Conservation (phyloP, 2,113 vertebrate species). For the Malurus alboscapulatus region DNA sequence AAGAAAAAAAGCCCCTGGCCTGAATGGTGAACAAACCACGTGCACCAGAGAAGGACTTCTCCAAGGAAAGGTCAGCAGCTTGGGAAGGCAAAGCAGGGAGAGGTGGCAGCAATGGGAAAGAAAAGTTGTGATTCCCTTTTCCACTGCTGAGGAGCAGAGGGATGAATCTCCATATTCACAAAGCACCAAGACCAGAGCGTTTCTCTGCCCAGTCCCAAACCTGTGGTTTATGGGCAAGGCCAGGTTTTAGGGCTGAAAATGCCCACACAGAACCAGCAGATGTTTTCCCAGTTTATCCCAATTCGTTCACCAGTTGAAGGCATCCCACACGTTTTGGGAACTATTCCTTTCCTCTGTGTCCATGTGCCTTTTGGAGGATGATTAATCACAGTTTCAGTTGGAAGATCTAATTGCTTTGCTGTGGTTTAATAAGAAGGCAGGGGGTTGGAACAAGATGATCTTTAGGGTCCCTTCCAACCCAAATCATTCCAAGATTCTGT, state of each 20-base stretch:
- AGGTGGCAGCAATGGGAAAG: background rate
- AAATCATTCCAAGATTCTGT: background rate
- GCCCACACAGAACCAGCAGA: background rate
- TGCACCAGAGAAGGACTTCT: background rate
- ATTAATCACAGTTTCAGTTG: background rate
- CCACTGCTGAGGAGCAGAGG: background rate
- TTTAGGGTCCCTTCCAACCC: background rate
- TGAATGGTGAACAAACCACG: background rate
- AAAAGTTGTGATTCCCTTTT: background rate
- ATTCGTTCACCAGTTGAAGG: accelerated
- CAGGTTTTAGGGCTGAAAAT: background rate
- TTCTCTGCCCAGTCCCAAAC: background rate
- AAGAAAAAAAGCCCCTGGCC: background rate
- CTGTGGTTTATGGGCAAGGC: background rate
- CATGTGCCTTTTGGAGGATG: background rate
- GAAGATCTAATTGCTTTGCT: background rate
- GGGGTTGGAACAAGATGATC: background rate
- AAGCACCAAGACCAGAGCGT: background rate
- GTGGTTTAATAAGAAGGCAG: background rate
- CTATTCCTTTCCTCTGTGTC: background rate
- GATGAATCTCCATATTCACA: accelerated
- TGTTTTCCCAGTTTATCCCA: background rate
- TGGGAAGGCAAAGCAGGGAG: background rate
- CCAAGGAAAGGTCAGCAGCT: background rate
- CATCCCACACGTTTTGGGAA: background rate